A percentile compares a stretch with the other conserved stretches of the same genome.
phyloP scores from a whole-genome alignment of 1,140 invertebrate species.

The Phocides pigmalion region DNA sequence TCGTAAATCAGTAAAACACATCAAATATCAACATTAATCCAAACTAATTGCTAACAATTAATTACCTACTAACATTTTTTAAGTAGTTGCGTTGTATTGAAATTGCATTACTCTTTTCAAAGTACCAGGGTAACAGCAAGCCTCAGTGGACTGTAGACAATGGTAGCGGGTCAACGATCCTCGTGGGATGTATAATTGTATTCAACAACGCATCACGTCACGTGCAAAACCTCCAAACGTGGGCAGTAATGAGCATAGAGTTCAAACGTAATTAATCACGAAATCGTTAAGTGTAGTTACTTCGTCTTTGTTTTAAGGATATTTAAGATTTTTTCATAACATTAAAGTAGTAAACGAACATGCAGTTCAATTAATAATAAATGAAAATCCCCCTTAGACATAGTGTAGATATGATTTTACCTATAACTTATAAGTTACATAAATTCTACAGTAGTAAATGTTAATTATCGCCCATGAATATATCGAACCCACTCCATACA shows the following conservation, averaged over 20 bases:
- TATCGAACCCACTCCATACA: too few relatives aligned
- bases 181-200: slow-evolving; percentile 49
- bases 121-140: slow-evolving; percentile 14
- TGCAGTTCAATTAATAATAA: too few relatives aligned
- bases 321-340: too few relatives aligned
- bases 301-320: slow-evolving; percentile 10
- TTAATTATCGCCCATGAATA: too few relatives aligned
- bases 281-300: slow-evolving; percentile 11
- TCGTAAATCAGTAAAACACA: too few relatives aligned
- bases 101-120: background rate
- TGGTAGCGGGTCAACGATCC: slow-evolving; percentile 46
- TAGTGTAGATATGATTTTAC: too few relatives aligned
- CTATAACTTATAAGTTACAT: too few relatives aligned
- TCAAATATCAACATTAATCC: too few relatives aligned
- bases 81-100: background rate
- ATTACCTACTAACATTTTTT: background rate
- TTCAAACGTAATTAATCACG: slow-evolving; percentile 25
- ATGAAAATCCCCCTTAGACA: too few relatives aligned
- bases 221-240: slow-evolving; percentile 44
- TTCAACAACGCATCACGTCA: slow-evolving; percentile 37
- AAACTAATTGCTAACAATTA: too few relatives aligned
- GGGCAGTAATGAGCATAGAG: slow-evolving; percentile 39
- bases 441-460: too few relatives aligned
- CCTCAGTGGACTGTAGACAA: slow-evolving; percentile 26
- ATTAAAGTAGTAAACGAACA: too few relatives aligned